Base-by-base conservation (phyloP, 2,113 vertebrate genomes). In the Melanerpes formicivorus region DNA sequence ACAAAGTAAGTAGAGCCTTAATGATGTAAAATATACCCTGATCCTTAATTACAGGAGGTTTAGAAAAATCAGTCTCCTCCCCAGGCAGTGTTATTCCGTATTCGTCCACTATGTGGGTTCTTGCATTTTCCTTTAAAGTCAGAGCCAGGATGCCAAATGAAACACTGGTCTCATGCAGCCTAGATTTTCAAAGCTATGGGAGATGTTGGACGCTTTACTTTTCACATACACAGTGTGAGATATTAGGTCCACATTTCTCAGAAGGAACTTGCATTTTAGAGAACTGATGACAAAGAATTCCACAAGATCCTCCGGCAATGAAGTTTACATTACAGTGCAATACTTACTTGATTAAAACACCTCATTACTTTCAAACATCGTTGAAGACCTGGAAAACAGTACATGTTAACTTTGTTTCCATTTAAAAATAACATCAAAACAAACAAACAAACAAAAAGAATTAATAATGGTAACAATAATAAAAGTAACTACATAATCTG, bases 31-130 rank as follows among this genome's bases (percentile, higher is more conserved):
- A 42, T 6, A 8, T 34, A 65, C 3, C 26, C 69, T 65, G 72
- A 62, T 17, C 14, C 75, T 60, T 69, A 62, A 69, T 67, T 62
- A n/a, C 14, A 46, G 15, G 27, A n/a, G 64, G 32, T 91, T 94
- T 72, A 69, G 48, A 92, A 93, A 93, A 2, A 15, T 50, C 73
- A 78, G 26, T 9, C 74, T 83, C 34, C 44, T 80, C n/a, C 23
- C 55, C 50, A 34, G 29, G 44, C 46, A 93, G 34, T 78, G 93
- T 88, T 86, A 90, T 96, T 90, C 93, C 80, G 22, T 73, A 81
- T 54, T 79, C 66, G 80, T 69, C 96, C 96, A 95, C 93, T 95
- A 93, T 91, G 93, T 1, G 95, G 95, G 74, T 95, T 95, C 93
- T 95, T 93, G 94, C 93, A 93, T 93, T 90, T 96, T 90, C 73